A percentile compares a stretch with the other conserved stretches of the same genome.
phyloP scores from a whole-genome alignment of 2,113 vertebrate genomes.

The Strigops habroptila region DNA sequence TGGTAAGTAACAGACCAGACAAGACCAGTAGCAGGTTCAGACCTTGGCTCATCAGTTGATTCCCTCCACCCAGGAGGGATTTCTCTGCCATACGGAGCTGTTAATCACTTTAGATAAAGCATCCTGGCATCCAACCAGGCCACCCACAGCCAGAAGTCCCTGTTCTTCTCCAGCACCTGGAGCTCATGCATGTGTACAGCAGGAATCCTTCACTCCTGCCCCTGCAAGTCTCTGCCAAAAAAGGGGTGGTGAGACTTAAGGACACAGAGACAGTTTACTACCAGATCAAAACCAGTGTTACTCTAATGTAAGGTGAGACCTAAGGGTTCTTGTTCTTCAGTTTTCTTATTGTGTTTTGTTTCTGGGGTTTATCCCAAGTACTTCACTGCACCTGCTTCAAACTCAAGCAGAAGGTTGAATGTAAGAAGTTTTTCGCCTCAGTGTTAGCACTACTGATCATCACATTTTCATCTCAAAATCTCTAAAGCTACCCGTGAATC shows the following conservation, averaged over 20 bases:
- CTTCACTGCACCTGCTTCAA: neutral
- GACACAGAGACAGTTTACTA: neutral
- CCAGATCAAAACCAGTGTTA: neutral
- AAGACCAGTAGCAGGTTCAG: too few species aligned
- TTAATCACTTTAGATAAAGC: neutral
- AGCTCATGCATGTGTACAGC: rapidly evolving
- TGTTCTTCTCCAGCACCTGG: neutral
- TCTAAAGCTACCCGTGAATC: neutral
- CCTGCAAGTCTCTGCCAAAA: neutral
- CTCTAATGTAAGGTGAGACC: rapidly evolving
- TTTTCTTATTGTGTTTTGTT: neutral
- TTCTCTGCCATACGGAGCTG: neutral
- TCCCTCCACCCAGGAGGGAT: neutral
- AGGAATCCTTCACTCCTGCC: neutral
- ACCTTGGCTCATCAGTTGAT: neutral
- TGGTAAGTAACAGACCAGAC: neutral
- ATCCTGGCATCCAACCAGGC: too few species aligned
- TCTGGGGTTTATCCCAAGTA: neutral
- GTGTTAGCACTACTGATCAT: neutral
- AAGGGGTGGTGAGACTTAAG: neutral
- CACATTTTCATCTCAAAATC: neutral
- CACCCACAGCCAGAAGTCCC: neutral
- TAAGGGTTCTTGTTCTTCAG: rapidly evolving
- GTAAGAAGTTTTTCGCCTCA: neutral
- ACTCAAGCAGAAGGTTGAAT: neutral